These are phyloP conservation scores for Matsumurasca onukii DNA, from an alignment of 1,140 invertebrate species.

Conservation along the genomic window DNA sequence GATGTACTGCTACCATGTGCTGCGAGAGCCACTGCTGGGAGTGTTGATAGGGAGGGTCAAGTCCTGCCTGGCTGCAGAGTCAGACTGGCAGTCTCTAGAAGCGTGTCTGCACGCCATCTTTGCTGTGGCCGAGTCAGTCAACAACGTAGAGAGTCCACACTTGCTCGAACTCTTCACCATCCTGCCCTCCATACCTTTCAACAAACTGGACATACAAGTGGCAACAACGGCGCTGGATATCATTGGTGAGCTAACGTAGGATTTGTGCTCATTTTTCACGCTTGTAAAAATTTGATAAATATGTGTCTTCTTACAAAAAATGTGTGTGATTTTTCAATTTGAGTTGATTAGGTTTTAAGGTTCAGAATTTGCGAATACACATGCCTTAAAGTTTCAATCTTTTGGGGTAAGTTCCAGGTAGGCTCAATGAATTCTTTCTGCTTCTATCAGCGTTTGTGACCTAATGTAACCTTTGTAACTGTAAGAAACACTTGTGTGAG, in stretches of 20 bases:
- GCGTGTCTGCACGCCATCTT: slow-evolving; percentile 79
- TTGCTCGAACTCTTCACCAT: slow-evolving; percentile 65
- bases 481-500: too few relatives aligned
- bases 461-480: too few relatives aligned
- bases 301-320: too few relatives aligned
- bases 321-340: too few relatives aligned
- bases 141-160: slow-evolving; percentile 57
- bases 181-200: slow-evolving; percentile 64
- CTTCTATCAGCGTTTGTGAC: too few relatives aligned
- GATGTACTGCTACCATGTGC: slow-evolving; percentile 81
- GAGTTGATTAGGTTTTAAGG: too few relatives aligned
- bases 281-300: too few relatives aligned
- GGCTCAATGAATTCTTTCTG: too few relatives aligned
- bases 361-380: too few relatives aligned
- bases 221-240: slow-evolving; percentile 70
- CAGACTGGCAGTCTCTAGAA: slow-evolving; percentile 67
- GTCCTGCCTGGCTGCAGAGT: slow-evolving; percentile 14
- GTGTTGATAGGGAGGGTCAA: slow-evolving; percentile 49
- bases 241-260: slow-evolving; percentile 61
- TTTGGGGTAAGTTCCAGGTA: too few relatives aligned
- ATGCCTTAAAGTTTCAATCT: too few relatives aligned
- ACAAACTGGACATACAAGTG: slow-evolving; percentile 57
- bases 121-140: slow-evolving; percentile 74
- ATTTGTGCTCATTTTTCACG: too few relatives aligned
- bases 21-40: slow-evolving; percentile 67